Evolutionary conservation across 1,140 invertebrate genomes (phyloP).

Genomic region (Diorhabda sublineata): DNA sequence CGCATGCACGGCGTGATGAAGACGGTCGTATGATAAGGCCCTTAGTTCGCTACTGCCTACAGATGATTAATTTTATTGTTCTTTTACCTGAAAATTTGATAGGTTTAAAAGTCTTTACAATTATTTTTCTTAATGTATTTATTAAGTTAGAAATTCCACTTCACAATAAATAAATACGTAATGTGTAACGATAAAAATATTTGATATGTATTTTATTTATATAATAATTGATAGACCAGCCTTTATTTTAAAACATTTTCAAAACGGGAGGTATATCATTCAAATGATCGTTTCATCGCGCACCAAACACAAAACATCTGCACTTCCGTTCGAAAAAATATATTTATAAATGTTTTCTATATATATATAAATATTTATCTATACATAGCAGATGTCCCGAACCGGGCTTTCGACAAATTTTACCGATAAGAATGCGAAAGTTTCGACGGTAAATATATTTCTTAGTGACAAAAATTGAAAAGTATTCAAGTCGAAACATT

Average conservation of each 20-base stretch:
- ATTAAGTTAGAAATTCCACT: conserved; percentile 37
- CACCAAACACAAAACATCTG: conserved; percentile 36
- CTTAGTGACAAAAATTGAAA: too few species aligned
- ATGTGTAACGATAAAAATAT: conserved; percentile 29
- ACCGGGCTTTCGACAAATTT: too few species aligned
- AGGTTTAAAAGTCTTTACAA: too few species aligned
- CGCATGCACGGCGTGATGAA: too few species aligned
- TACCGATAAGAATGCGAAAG: too few species aligned
- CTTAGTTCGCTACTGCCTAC: too few species aligned
- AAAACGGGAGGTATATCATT: conserved; percentile 26
- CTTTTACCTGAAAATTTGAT: too few species aligned
- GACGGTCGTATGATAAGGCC: too few species aligned
- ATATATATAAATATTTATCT: conserved; percentile 26
- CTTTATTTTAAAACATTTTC: conserved; percentile 33
- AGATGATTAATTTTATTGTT: too few species aligned
- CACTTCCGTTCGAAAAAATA: conserved; percentile 41
- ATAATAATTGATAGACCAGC: conserved; percentile 32
- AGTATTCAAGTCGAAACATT: too few species aligned
- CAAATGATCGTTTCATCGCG: conserved; percentile 28
- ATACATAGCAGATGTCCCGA: not conserved
- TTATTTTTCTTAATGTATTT: conserved; percentile 29
- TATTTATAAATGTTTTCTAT: conserved; percentile 35
- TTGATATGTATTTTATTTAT: conserved; percentile 33
- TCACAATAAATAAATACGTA: conserved; percentile 30
- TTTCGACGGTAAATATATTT: too few species aligned